Base-by-base conservation (phyloP, 2,888 invertebrate species). In the Hydrotaea diabolus region DNA sequence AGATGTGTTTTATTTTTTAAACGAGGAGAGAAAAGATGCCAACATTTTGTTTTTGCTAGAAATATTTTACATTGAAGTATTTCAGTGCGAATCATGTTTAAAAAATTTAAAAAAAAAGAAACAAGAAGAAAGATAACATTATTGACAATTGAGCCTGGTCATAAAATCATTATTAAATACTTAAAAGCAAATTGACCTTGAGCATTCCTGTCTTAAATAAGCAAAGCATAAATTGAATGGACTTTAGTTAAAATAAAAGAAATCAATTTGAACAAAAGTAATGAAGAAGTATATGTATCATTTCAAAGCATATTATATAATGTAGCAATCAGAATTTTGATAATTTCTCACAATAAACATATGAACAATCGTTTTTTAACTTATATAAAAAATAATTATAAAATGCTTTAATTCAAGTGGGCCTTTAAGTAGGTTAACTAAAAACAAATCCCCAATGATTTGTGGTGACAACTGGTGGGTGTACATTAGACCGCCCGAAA, bases 241-340 rank as follows among this genome's bases (percentile, higher is more conserved):
- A 23, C 26, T 59, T 59, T 59, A 59, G 59, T 26, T 59, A 3
- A 26, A 59, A 59, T 59, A 59, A 59, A 23, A 59, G 19, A 59
- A 59, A 15, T 19, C 23, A 59, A 59, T 23, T 15, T 59, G 26
- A 23, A 23, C 13, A 59, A 23, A 59, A 55, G 13, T 23, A 59
- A 59, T 23, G 23, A 23, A 59, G 49, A 23, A 59, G 26, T 59
- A 49, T n/a, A 43, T 46, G 46, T 46, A 46, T 69, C 19, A 69
- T 46, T 69, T 39, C 21, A 46, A 21, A 21, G 19, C 17, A 69
- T 69, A 43, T 39, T 13, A 69, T n/a, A n/a, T 15, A 43, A 13
- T 69, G 43, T 69, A 69, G 69, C 69, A 69, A 69, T 69, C 69
- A 46, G 39, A 69, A 21, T 69, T 69, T 69, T 43, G 46, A 69